Conservation (phyloP, 1,140 invertebrate species). For the Drosophila gunungcola region DNA sequence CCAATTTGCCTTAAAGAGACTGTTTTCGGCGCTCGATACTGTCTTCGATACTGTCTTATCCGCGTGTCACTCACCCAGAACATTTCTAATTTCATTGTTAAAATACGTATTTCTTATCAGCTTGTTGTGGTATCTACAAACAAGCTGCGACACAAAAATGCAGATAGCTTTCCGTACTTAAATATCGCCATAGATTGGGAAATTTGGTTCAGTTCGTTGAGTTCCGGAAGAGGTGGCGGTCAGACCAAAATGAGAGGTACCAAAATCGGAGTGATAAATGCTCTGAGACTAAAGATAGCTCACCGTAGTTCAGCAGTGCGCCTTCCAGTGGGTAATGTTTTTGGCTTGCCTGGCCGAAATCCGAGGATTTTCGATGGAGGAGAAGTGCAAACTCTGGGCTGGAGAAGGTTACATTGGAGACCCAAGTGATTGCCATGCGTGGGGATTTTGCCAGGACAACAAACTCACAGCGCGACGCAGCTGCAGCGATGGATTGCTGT, state of each 20-base stretch:
- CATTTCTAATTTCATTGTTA: constrained; percentile 39
- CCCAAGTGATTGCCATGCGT: constrained; percentile 38
- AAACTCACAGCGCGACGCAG: neutral
- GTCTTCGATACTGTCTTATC: constrained; percentile 30
- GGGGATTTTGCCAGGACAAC: constrained; percentile 47
- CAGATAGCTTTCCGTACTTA: constrained; percentile 15
- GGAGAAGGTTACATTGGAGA: constrained; percentile 40
- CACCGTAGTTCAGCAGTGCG: constrained; percentile 33
- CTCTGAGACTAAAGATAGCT: constrained; percentile 26
- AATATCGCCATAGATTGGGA: neutral
- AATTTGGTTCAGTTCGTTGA: constrained; percentile 6
- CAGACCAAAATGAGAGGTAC: constrained; percentile 43
- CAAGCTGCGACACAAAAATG: neutral
- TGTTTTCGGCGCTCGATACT: neutral
- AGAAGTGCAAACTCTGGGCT: constrained; percentile 37
- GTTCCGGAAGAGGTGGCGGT: constrained; percentile 26
- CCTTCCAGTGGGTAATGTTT: neutral
- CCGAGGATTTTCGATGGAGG: constrained; percentile 21
- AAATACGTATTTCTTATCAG: constrained; percentile 19
- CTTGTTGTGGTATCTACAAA: constrained; percentile 21
- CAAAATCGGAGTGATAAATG: neutral
- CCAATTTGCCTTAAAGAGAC: neutral
- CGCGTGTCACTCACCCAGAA: constrained; percentile 18
- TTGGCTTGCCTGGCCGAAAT: neutral
- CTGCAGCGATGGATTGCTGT: constrained; percentile 24